These are phyloP conservation scores for Hanleya hanleyi DNA, from an alignment of 2,888 invertebrate species.

Conservation along the genomic window DNA sequence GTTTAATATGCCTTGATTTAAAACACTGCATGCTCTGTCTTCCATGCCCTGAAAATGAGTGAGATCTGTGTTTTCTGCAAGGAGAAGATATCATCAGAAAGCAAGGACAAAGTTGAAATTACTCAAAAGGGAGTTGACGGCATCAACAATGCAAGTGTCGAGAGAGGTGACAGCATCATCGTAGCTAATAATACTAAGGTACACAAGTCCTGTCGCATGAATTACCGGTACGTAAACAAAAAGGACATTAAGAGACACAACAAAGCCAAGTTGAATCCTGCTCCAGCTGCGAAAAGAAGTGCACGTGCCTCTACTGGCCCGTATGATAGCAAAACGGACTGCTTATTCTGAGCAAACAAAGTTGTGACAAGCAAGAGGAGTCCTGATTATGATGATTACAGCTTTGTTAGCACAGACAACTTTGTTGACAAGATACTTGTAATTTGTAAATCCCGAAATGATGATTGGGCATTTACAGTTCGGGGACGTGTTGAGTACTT, in stretches of 20 bases:
- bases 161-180: conserved; percentile 13
- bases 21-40: background rate
- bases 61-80: background rate
- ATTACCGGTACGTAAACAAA: conserved; percentile 14
- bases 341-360: conserved; percentile 18
- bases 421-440: conserved; percentile 5
- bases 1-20: background rate
- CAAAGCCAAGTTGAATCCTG: conserved; percentile 3
- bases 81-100: background rate
- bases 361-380: background rate
- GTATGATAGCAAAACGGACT: conserved; percentile 12
- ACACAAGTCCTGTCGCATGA: conserved; percentile 12
- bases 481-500: background rate
- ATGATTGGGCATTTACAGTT: conserved; percentile 13
- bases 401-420: conserved; percentile 4
- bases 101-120: background rate
- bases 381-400: background rate
- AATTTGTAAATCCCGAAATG: conserved; percentile 11
- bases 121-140: conserved; percentile 15
- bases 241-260: conserved; percentile 17
- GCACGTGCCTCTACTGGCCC: conserved; percentile 11
- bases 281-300: conserved; percentile 11
- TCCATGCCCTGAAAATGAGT: background rate
- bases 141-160: conserved; percentile 22
- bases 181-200: conserved; percentile 7